phyloP scores from a whole-genome alignment of 1,140 invertebrate species.

The Lineus longissimus region DNA sequence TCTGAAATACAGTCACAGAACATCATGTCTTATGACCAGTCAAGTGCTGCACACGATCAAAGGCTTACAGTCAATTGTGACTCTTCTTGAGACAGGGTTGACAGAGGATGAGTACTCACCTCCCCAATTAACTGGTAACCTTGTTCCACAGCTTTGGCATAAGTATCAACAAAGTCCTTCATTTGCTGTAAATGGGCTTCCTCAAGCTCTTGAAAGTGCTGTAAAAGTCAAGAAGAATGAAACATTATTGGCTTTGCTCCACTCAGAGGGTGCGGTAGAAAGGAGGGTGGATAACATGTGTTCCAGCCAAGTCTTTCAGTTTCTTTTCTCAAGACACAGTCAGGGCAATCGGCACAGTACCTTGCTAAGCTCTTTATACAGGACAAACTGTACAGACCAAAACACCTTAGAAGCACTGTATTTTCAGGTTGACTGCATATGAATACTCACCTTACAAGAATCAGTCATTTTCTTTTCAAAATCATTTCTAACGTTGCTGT shows the following conservation, averaged over 20 bases:
- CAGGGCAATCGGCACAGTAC: no score
- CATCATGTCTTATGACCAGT: no score
- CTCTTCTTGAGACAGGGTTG: no score
- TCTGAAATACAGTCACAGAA: no score
- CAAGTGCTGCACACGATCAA: no score
- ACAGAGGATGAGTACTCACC: conserved; percentile 46
- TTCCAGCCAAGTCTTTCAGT: no score
- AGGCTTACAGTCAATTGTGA: no score
- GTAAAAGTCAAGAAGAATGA: conserved; percentile 23
- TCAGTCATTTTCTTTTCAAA: conserved; percentile 92
- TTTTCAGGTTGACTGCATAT: neutral
- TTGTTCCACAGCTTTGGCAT: conserved; percentile 79
- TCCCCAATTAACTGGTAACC: conserved; percentile 84
- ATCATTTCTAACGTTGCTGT: conserved; percentile 79
- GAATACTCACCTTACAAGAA: conserved; percentile 72
- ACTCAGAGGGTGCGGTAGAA: neutral
- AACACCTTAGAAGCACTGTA: neutral
- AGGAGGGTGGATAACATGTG: neutral
- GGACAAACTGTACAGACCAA: neutral
- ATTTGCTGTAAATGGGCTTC: conserved; percentile 87
- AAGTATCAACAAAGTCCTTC: conserved; percentile 90
- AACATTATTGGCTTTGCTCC: neutral
- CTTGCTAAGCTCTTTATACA: no score
- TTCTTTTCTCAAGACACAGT: no score
- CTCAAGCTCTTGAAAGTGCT: conserved; percentile 92